Conservation (phyloP, 2,113 vertebrate species). For the Ceyx margarethae region DNA sequence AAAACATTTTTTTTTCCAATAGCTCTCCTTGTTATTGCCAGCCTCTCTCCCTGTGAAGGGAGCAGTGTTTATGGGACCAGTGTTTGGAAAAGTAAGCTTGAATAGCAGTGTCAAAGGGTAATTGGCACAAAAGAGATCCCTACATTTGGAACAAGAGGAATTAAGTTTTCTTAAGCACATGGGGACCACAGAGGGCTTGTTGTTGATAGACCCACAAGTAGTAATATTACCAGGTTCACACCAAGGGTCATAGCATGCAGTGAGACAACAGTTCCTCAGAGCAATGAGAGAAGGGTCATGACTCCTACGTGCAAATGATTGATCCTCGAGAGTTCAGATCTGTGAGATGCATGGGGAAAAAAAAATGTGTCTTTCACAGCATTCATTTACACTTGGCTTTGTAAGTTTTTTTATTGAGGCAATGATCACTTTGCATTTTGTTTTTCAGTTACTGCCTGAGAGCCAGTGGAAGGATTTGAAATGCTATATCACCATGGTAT, state of each 20-base stretch:
- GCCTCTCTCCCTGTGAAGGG: not conserved
- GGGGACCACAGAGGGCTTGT: constrained; percentile 35
- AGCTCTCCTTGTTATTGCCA: not conserved
- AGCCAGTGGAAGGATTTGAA: not conserved
- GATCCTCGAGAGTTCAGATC: constrained; percentile 33
- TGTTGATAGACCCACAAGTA: constrained; percentile 41
- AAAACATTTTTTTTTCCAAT: not conserved
- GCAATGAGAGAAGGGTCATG: constrained; percentile 26
- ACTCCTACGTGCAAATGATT: constrained; percentile 24
- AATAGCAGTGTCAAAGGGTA: constrained; percentile 32
- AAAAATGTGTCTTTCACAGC: not conserved
- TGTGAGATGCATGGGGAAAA: not conserved
- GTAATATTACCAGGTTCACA: constrained; percentile 50
- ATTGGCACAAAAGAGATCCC: constrained; percentile 41
- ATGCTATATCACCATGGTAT: not conserved
- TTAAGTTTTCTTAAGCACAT: constrained; percentile 41
- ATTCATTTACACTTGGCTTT: not conserved
- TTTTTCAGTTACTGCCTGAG: constrained; percentile 20
- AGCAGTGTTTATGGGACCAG: not conserved
- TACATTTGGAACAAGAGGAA: constrained; percentile 42
- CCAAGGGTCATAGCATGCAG: constrained; percentile 18
- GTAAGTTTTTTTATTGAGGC: constrained; percentile 16
- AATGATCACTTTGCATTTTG: not conserved
- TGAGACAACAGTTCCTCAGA: constrained; percentile 49
- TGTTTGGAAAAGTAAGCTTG: constrained; percentile 22